phyloP scores from a whole-genome alignment of 1,140 invertebrate species.

The Drosophila tsacasi region DNA sequence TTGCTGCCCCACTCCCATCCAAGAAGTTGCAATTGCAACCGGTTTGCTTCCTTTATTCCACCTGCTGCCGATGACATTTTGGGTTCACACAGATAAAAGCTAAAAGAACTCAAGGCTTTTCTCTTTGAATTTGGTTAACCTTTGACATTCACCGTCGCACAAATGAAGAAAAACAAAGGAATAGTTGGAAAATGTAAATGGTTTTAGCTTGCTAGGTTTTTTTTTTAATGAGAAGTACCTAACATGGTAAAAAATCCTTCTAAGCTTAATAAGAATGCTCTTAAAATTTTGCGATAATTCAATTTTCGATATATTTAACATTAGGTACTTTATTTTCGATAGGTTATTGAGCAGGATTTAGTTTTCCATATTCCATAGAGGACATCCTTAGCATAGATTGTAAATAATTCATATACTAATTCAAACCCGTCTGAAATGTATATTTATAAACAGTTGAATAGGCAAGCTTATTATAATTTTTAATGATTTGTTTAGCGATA shows the following conservation, averaged over 20 bases:
- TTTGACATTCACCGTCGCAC: conserved; percentile 29
- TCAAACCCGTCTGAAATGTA: not conserved
- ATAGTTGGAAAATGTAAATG: not conserved
- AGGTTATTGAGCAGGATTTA: not conserved
- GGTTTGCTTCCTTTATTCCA: conserved; percentile 40
- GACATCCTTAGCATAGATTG: not conserved
- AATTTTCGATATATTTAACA: not conserved
- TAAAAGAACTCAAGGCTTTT: conserved; percentile 45
- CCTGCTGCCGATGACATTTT: conserved; percentile 45
- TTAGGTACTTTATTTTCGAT: not conserved
- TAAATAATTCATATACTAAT: not conserved
- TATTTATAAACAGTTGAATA: not conserved
- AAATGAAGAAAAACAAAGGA: not conserved
- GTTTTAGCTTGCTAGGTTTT: not conserved
- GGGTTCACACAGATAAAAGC: conserved; percentile 37
- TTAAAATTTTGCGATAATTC: not conserved
- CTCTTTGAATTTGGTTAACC: conserved; percentile 30
- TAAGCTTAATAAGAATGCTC: too few relatives aligned
- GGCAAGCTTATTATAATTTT: not conserved
- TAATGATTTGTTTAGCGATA: not conserved
- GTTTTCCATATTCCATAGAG: not conserved
- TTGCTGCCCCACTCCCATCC: conserved; percentile 27
- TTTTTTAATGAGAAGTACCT: not conserved
- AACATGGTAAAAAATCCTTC: too few relatives aligned
- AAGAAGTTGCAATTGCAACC: conserved; percentile 38